Evolutionary conservation across 2,113 vertebrate species (phyloP).

Genomic region (Felis chaus): DNA sequence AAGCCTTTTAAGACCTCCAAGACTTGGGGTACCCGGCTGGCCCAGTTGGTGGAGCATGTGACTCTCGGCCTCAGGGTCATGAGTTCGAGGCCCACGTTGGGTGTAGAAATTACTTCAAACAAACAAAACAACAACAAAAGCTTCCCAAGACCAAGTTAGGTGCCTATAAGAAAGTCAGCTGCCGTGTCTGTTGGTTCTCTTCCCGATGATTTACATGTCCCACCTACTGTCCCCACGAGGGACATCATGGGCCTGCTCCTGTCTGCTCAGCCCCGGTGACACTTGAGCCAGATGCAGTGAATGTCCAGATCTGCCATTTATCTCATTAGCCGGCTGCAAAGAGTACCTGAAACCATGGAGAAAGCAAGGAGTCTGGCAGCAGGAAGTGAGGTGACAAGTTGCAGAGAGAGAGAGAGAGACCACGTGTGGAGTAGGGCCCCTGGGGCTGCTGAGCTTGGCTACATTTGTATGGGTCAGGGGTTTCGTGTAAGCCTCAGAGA

Average conservation of each 20-base stretch:
- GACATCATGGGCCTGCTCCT: neutral
- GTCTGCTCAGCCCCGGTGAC: neutral
- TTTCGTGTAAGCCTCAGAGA: conserved; percentile 18
- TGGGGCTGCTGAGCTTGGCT: neutral
- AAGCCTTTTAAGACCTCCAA: neutral
- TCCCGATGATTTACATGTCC: neutral
- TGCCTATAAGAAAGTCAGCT: neutral
- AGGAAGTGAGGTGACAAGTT: neutral
- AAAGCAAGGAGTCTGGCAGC: neutral
- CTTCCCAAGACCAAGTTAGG: neutral
- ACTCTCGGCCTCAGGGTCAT: neutral
- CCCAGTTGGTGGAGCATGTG: neutral
- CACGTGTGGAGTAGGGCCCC: neutral
- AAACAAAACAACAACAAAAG: neutral
- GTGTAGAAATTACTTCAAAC: neutral
- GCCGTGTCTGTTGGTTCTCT: neutral
- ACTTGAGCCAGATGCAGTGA: neutral
- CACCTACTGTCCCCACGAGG: neutral
- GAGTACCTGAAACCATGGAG: neutral
- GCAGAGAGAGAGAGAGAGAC: neutral
- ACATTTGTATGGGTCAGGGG: neutral
- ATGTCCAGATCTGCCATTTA: neutral
- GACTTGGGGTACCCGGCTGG: neutral
- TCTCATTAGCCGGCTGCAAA: neutral
- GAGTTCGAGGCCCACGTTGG: neutral